Percentiles rank a stretch among this genome's conserved stretches.
Conservation (phyloP, 2,113 vertebrate species). For the Anas platyrhynchos region DNA sequence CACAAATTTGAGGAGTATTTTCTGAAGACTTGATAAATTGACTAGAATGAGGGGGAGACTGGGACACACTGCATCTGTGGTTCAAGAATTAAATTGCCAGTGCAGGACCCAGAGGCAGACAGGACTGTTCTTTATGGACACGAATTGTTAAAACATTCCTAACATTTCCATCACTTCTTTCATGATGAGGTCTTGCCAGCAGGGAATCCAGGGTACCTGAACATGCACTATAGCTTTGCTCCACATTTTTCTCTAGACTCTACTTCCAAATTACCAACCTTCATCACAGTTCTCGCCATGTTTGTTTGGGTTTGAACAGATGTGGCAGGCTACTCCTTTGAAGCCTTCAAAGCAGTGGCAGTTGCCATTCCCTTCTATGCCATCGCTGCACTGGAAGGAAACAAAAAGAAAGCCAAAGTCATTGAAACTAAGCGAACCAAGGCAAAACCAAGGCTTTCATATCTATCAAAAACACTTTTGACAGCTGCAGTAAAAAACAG, state of each 20-base stretch:
- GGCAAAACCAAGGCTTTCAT: neutral
- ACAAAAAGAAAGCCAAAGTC: neutral
- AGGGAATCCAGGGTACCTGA: neutral
- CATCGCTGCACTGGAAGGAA: conserved; percentile 87
- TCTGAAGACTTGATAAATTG: no score
- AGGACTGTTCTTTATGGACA: no score
- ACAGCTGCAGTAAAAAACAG: neutral
- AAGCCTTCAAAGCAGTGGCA: conserved; percentile 87
- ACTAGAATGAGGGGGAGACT: no score
- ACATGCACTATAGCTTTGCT: neutral
- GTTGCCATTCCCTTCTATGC: conserved; percentile 86
- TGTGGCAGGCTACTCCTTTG: conserved; percentile 92
- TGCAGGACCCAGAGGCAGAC: no score
- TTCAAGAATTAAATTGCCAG: no score
- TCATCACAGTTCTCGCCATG: conserved; percentile 90
- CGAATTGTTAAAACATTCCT: no score
- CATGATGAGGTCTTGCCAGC: neutral
- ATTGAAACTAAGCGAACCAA: neutral
- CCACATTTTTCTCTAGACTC: neutral
- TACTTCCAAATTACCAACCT: conserved; percentile 76
- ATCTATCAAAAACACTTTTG: neutral
- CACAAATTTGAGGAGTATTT: no score
- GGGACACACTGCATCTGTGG: no score
- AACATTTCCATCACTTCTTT: neutral
- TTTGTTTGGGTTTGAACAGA: conserved; percentile 87